A percentile compares a stretch with the other conserved stretches of the same genome.
Conservation (phyloP, 2,888 invertebrate species). For the Habrosyne pyritoides region DNA sequence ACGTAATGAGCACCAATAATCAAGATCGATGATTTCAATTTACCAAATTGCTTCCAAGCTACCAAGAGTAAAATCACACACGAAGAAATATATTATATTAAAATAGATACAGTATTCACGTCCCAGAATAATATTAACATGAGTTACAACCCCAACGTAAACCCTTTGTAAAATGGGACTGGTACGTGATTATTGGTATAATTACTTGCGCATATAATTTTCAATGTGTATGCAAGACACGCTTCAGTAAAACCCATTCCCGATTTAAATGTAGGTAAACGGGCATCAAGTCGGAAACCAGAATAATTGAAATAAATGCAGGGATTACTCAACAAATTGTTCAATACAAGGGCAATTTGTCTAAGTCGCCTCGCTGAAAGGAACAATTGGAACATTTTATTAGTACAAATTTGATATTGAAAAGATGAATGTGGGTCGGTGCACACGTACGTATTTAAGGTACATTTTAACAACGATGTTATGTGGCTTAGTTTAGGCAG, state of each 20-base stretch:
- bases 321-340: slow-evolving; percentile 82
- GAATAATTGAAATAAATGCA: slow-evolving; percentile 82
- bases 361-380: slow-evolving; percentile 69
- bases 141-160: slow-evolving; percentile 40
- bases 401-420: slow-evolving; percentile 52
- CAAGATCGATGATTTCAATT: slow-evolving; percentile 48
- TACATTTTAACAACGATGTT: not conserved
- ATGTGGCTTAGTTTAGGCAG: too few relatives aligned
- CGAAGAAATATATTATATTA: slow-evolving; percentile 23
- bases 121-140: slow-evolving; percentile 44
- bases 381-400: slow-evolving; percentile 64
- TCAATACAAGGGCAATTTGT: slow-evolving; percentile 81
- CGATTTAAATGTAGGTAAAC: slow-evolving; percentile 63
- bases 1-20: slow-evolving; percentile 68
- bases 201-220: slow-evolving; percentile 46
- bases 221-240: slow-evolving; percentile 66
- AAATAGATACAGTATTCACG: slow-evolving; percentile 39
- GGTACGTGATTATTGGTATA: slow-evolving; percentile 50
- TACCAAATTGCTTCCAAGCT: slow-evolving; percentile 19
- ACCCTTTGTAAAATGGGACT: slow-evolving; percentile 48
- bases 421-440: slow-evolving; percentile 12
- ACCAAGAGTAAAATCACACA: slow-evolving; percentile 21
- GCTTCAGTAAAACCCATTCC: slow-evolving; percentile 52
- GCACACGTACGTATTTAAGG: not conserved
- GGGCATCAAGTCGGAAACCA: slow-evolving; percentile 68